These are phyloP conservation scores for Bothrops jararaca DNA, from an alignment of 2,113 vertebrate genomes.

Conservation along the genomic window DNA sequence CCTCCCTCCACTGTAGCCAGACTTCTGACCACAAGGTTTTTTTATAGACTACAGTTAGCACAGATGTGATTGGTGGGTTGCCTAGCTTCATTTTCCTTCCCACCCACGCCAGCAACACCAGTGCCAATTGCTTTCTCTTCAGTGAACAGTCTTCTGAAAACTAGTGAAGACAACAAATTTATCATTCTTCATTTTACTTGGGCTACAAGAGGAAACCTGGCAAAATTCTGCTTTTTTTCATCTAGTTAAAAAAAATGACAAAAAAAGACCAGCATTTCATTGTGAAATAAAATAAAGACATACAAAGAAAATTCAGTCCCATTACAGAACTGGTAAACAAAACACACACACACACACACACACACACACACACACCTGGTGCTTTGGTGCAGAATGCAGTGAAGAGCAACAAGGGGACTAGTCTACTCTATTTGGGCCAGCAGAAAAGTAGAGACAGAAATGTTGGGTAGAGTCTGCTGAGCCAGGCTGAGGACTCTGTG, in stretches of 20 bases:
- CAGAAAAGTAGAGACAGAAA: background rate
- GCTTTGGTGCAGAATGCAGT: background rate
- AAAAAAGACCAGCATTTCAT: background rate
- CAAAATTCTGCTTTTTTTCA: background rate
- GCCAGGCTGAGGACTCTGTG: background rate
- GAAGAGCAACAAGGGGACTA: background rate
- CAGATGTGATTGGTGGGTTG: background rate
- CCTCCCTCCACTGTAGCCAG: background rate
- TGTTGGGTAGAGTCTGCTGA: background rate
- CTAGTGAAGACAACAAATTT: background rate
- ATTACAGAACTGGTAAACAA: background rate
- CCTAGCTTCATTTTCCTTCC: background rate
- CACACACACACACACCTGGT: background rate
- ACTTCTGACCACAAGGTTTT: background rate
- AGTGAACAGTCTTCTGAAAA: background rate
- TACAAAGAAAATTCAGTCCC: background rate
- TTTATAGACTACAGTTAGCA: background rate
- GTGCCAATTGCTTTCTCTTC: background rate
- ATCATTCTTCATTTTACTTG: background rate
- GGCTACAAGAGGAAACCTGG: background rate
- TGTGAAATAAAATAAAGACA: background rate
- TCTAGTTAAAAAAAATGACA: background rate
- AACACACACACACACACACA: background rate
- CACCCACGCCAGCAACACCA: background rate
- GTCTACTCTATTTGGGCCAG: background rate